Percentiles rank a stretch among this genome's conserved stretches.
Evolutionary conservation across 2,797 vertebrate species (phyloP).

Genomic region (Trematomus bernacchii): DNA sequence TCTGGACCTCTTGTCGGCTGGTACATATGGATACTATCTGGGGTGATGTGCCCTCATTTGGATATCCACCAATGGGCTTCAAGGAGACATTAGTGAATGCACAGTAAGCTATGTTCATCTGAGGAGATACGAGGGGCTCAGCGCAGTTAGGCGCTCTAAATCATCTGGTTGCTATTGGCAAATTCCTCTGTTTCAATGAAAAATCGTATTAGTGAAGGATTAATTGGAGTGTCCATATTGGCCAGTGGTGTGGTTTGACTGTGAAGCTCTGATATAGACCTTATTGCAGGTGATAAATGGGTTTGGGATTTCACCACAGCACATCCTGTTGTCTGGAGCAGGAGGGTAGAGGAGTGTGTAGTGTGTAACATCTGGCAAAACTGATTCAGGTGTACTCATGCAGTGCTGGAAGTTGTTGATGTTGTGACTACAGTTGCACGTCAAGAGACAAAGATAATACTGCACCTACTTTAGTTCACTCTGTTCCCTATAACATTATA

Average conservation of each 20-base stretch:
- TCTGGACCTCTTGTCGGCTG: slow-evolving; percentile 31
- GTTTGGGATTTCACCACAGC: slow-evolving; percentile 17
- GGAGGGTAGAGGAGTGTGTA: slow-evolving; percentile 2
- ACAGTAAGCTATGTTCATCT: slow-evolving; percentile 63
- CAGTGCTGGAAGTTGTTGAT: not conserved
- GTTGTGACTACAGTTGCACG: not conserved
- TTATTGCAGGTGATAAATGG: slow-evolving; percentile 42
- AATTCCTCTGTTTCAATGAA: slow-evolving; percentile 48
- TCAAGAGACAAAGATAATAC: not conserved
- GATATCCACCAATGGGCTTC: slow-evolving; percentile 57
- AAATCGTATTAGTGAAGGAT: slow-evolving; percentile 58
- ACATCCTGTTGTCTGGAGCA: slow-evolving; percentile 33
- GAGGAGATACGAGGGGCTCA: slow-evolving; percentile 48
- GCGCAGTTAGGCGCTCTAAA: slow-evolving; percentile 51
- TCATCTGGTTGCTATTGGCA: slow-evolving; percentile 44
- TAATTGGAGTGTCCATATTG: slow-evolving; percentile 49
- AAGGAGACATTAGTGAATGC: slow-evolving; percentile 49
- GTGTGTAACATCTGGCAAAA: slow-evolving; percentile 4
- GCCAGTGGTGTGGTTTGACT: slow-evolving; percentile 43
- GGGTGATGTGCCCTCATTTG: slow-evolving; percentile 67
- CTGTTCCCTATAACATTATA: not conserved
- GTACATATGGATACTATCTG: slow-evolving; percentile 58
- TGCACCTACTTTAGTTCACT: not conserved
- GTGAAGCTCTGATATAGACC: slow-evolving; percentile 33
- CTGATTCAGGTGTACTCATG: slow-evolving; percentile 3